Evolutionary conservation across 2,797 vertebrate genomes (phyloP).

Genomic region (Sebastes vulpes): DNA sequence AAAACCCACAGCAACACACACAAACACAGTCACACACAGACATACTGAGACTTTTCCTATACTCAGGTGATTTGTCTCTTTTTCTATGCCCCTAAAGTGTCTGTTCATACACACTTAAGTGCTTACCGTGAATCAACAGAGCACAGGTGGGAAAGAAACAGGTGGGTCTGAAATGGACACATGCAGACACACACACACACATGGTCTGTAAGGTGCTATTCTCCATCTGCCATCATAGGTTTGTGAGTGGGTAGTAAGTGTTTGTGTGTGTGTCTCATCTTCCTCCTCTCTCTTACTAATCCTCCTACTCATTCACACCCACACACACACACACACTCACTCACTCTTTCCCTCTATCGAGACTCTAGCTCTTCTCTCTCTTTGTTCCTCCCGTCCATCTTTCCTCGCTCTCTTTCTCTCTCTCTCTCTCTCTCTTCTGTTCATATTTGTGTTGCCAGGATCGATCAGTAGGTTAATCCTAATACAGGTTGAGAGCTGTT

Average conservation of each 20-base stretch:
- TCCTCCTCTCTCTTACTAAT: conserved; percentile 44
- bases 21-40: not conserved
- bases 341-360: conserved; percentile 4
- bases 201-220: conserved; percentile 33
- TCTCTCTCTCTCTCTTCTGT: not conserved
- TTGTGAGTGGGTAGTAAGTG: conserved; percentile 41
- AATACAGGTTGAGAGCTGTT: conserved; percentile 61
- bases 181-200: conserved; percentile 4
- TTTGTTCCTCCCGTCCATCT: conserved; percentile 7
- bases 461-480: conserved; percentile 66
- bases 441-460: conserved; percentile 53
- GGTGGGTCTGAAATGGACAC: conserved; percentile 12
- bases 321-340: conserved; percentile 7
- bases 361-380: not conserved
- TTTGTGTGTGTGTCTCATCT: conserved; percentile 21
- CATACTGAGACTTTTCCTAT: not conserved
- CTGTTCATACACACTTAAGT: not conserved
- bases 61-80: not conserved
- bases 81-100: not conserved
- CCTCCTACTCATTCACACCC: conserved; percentile 49
- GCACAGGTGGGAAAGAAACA: conserved; percentile 8
- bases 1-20: not conserved
- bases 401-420: not conserved
- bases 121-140: conserved; percentile 3
- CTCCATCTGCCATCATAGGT: conserved; percentile 63